Base-by-base conservation (phyloP, 1,140 invertebrate genomes). In the Drosophila kurseongensis region DNA sequence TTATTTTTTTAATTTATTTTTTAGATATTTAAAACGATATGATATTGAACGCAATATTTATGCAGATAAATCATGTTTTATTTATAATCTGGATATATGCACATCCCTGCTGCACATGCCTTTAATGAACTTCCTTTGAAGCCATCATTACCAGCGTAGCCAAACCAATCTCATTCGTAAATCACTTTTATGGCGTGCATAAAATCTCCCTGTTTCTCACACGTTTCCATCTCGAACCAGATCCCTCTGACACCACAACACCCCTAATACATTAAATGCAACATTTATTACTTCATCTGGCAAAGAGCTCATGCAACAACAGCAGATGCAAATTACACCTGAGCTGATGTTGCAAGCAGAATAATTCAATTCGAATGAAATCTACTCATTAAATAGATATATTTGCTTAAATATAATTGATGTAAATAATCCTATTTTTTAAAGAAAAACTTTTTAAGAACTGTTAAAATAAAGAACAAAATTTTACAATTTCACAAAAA, bases 251-350 rank as follows among this genome's bases (percentile, higher is more conserved):
- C 42, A 50, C 75, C 56, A 36, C 55, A 69, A 60, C 55, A 38
- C 50, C 47, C 51, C 60, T 85, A 88, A 88, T 86, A 88, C 77
- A 86, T 89, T 71, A 80, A 80, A 80, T 89, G 84, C 80, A 89
- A 89, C 84, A 84, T 88, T 88, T 88, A 89, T 89, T 89, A 73
- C 84, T 88, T 84, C 58, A 84, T 88, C 68, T 74, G 57, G 63
- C 32, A 50, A 61, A 72, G 61, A 65, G 73, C 67, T 71, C 38
- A 8, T 50, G 75, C 44, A 40, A 48, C 55, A 68, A 47, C 47
- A 47, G 44, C 42, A 66, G 55, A 35, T 41, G 69, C 56, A 78
- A 84, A 79, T 76, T 80, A 83, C 76, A 80, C 63, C 65, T 83
- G 71, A 41, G 13, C 32, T 16, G 55, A 51, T 29, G 16, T 8